Evolutionary conservation across 2,888 invertebrate genomes (phyloP).

Genomic region (Melinaea marsaeus): DNA sequence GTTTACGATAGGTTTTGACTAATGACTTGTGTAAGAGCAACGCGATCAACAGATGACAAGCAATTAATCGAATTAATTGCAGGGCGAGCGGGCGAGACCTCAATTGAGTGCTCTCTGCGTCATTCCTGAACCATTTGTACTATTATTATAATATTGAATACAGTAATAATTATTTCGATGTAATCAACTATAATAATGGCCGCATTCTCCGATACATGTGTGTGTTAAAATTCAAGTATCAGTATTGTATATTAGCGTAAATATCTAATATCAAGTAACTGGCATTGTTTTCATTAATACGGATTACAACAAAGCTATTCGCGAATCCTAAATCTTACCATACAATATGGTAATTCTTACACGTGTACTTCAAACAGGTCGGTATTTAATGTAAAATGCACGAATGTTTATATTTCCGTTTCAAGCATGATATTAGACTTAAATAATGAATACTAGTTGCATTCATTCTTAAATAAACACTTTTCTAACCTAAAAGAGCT

Average conservation of each 20-base stretch:
- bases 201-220: conserved; percentile 1
- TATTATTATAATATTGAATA: conserved; percentile 10
- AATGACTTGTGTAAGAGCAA: conserved; percentile 58
- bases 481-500: conserved; percentile 19
- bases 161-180: conserved; percentile 5
- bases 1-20: conserved; percentile 55
- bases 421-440: conserved; percentile 17
- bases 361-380: conserved; percentile 23
- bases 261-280: conserved; percentile 3
- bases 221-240: background rate
- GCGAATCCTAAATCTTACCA: conserved; percentile 23
- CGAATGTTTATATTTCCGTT: conserved; percentile 23
- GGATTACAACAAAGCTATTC: conserved; percentile 25
- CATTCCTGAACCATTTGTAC: conserved; percentile 23
- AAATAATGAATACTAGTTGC: conserved; percentile 16
- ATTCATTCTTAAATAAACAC: conserved; percentile 15
- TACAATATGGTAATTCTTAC: conserved; percentile 27
- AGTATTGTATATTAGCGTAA: background rate
- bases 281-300: conserved; percentile 11
- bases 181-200: background rate
- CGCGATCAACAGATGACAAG: conserved; percentile 69
- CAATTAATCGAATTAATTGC: conserved; percentile 70
- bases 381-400: conserved; percentile 14
- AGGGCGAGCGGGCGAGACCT: conserved; percentile 32
- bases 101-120: conserved; percentile 22